Evolutionary conservation across 53 echinoderm and acorn worm species (phyloP).

Genomic region (Echinometra lucunter): DNA sequence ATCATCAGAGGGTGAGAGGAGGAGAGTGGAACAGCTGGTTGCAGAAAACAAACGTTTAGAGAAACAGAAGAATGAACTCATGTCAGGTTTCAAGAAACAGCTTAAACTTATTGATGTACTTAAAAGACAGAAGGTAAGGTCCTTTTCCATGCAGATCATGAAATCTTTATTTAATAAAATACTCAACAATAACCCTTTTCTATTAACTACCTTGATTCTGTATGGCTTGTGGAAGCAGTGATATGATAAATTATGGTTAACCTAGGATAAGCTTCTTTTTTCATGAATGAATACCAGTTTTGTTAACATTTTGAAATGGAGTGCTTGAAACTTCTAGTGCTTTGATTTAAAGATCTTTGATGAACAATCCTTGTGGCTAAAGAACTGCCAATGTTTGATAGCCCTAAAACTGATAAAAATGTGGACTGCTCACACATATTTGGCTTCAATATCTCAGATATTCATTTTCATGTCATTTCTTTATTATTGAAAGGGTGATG

Average conservation of each 20-base stretch:
- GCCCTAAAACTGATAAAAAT: no score
- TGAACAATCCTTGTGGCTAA: no score
- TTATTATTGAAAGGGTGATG: not conserved
- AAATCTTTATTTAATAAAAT: not conserved
- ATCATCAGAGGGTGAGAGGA: conserved; percentile 92
- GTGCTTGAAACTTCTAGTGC: no score
- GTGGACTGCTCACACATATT: no score
- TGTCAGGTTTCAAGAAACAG: conserved; percentile 98
- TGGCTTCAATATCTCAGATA: no score
- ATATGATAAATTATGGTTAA: not conserved
- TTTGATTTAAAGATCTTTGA: no score
- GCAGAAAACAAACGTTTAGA: conserved; percentile 95
- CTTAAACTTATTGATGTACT: conserved; percentile 96
- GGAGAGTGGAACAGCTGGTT: conserved; percentile 87
- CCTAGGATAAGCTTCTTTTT: not conserved
- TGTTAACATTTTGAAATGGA: not conserved
- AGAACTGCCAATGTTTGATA: no score
- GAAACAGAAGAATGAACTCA: conserved; percentile 98
- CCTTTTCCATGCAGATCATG: not conserved
- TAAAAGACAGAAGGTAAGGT: conserved; percentile 93
- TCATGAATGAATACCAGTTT: not conserved
- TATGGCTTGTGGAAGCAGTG: not conserved
- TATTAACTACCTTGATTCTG: not conserved
- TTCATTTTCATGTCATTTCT: no score
- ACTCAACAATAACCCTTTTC: not conserved